These are phyloP conservation scores for Apis dorsata DNA, from an alignment of 1,140 invertebrate species.

Conservation along the genomic window DNA sequence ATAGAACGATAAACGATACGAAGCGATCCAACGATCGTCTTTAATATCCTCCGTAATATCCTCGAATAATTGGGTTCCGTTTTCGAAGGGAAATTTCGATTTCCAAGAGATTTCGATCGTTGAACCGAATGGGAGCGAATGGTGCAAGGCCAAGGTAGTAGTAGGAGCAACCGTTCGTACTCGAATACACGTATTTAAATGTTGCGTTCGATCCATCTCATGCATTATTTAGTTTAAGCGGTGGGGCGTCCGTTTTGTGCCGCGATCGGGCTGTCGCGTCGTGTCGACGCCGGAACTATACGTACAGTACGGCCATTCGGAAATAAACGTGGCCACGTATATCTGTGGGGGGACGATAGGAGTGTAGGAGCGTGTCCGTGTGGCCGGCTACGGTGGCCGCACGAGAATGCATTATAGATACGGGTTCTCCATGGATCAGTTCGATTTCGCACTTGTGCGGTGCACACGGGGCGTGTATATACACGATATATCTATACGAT, in stretches of 20 bases:
- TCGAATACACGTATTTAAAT: conserved; percentile 71
- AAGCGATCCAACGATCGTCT: too few species aligned
- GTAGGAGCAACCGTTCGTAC: conserved; percentile 36
- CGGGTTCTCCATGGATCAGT: conserved; percentile 60
- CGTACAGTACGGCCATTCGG: conserved; percentile 61
- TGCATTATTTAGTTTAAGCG: conserved; percentile 74
- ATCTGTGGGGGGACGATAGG: not conserved
- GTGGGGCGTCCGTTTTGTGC: conserved; percentile 66
- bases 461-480: not conserved
- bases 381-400: conserved; percentile 42
- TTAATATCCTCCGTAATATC: not conserved
- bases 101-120: conserved; percentile 12
- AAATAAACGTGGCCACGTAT: conserved; percentile 61
- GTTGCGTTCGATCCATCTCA: conserved; percentile 71
- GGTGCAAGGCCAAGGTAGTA: conserved; percentile 65
- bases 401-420: conserved; percentile 64
- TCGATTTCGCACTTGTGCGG: conserved; percentile 63
- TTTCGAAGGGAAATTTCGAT: conserved; percentile 31
- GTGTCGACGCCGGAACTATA: conserved; percentile 68
- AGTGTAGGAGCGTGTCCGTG: conserved; percentile 14
- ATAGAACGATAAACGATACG: conserved; percentile 7
- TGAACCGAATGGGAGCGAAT: conserved; percentile 33
- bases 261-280: conserved; percentile 66
- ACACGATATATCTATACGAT: conserved; percentile 3
- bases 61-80: not conserved